Percentiles rank a stretch among this genome's conserved stretches.
Conservation (phyloP, 2,797 vertebrate genomes). For the Varecia variegata region DNA sequence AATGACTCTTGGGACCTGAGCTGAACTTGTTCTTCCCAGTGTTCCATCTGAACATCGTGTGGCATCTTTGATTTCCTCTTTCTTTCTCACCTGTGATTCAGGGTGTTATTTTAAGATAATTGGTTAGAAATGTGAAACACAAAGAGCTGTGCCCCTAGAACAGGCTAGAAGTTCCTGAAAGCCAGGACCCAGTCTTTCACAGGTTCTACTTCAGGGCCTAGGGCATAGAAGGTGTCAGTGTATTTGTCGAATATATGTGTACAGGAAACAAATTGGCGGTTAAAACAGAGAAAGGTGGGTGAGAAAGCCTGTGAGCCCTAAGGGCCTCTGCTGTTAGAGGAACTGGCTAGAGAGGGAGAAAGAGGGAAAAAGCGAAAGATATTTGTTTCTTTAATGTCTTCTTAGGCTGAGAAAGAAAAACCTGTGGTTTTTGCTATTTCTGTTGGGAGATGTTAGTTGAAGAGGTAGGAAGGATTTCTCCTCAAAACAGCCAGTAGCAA, state of each 20-base stretch:
- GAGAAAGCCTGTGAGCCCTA: background rate
- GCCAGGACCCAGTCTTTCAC: background rate
- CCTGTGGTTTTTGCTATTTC: background rate
- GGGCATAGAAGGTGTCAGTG: background rate
- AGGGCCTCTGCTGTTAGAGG: background rate
- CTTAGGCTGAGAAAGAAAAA: background rate
- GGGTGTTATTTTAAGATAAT: conserved; percentile 10
- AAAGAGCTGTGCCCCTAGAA: background rate
- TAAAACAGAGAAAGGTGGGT: background rate
- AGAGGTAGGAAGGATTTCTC: background rate
- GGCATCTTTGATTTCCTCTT: background rate
- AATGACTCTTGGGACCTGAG: background rate
- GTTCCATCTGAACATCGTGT: background rate
- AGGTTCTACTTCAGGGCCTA: background rate
- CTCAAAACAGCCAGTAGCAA: background rate
- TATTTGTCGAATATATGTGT: background rate
- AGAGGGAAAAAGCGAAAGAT: background rate
- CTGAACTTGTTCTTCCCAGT: background rate
- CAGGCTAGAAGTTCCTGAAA: background rate
- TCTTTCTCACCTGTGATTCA: background rate
- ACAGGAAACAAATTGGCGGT: background rate
- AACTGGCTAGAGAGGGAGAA: background rate
- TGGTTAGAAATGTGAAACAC: background rate
- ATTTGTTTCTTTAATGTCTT: background rate
- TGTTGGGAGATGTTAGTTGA: background rate